Conservation (phyloP, 2,888 invertebrate genomes). For the Lissocephala sabroskyi region DNA sequence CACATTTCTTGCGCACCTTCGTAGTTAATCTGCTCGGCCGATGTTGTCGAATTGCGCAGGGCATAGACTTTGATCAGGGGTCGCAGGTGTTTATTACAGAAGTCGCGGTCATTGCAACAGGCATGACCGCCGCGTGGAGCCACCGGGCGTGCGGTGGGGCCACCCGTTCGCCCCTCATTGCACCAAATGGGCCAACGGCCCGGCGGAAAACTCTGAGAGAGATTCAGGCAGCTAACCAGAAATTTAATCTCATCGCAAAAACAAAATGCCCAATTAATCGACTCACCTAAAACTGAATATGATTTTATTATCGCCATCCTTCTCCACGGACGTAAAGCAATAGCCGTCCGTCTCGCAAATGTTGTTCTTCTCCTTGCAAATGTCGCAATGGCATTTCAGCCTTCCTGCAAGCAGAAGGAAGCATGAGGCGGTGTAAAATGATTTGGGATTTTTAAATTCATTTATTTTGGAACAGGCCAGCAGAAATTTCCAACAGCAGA, state of each 20-base stretch:
- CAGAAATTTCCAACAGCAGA: too few relatives aligned
- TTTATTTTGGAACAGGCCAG: too few relatives aligned
- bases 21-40: conserved; percentile 18
- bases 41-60: conserved; percentile 9
- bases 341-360: conserved; percentile 92
- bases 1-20: conserved; percentile 58
- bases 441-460: background rate
- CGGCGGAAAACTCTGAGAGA: conserved; percentile 70
- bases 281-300: conserved; percentile 86
- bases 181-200: conserved; percentile 71
- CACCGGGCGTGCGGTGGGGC: conserved; percentile 70
- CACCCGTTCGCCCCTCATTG: conserved; percentile 68
- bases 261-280: conserved; percentile 10
- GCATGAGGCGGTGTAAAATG: background rate
- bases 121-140: conserved; percentile 67
- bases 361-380: conserved; percentile 81
- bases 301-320: conserved; percentile 47
- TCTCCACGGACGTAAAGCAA: conserved; percentile 86
- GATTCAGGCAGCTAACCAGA: conserved; percentile 71
- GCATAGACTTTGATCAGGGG: conserved; percentile 69
- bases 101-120: conserved; percentile 70
- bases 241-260: too few relatives aligned
- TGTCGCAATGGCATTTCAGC: conserved; percentile 88
- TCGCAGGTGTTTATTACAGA: conserved; percentile 72
- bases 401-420: conserved; percentile 34